A percentile compares a stretch with the other conserved stretches of the same genome.
Evolutionary conservation across 2,113 vertebrate genomes (phyloP).

Genomic region (Erythrolamprus reginae): DNA sequence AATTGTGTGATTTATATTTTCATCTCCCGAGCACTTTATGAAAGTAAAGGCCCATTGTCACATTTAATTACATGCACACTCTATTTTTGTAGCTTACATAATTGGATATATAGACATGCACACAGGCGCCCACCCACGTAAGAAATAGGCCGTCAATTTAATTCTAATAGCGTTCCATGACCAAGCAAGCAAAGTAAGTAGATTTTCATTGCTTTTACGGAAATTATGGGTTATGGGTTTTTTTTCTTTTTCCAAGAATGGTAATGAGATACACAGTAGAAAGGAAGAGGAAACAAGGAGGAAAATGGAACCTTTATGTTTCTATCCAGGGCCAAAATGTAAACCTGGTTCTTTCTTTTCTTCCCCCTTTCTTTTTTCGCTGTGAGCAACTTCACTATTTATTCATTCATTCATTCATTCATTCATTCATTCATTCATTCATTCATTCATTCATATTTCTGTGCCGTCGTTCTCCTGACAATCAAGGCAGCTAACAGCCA

Average conservation of each 20-base stretch:
- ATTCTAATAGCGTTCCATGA: conserved; percentile 2
- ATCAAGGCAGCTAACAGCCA: no score
- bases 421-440: no score
- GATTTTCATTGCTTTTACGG: conserved; percentile 4
- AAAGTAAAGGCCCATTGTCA: background rate
- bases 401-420: no score
- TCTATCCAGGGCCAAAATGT: background rate
- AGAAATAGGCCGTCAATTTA: background rate
- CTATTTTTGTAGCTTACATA: conserved; percentile 22
- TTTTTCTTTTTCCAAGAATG: background rate
- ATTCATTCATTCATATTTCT: no score
- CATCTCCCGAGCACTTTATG: conserved; percentile 1
- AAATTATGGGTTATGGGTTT: background rate
- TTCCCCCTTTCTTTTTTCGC: background rate
- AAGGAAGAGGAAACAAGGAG: background rate
- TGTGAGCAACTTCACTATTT: background rate
- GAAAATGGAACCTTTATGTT: background rate
- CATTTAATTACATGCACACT: conserved; percentile 27
- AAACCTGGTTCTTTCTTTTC: background rate
- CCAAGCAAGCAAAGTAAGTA: background rate
- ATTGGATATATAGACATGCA: background rate
- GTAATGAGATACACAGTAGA: background rate
- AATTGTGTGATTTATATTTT: background rate
- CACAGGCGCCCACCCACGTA: background rate
- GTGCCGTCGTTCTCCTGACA: no score